Evolutionary conservation across 2,113 vertebrate genomes (phyloP).

Genomic region (Chrysemys picta): DNA sequence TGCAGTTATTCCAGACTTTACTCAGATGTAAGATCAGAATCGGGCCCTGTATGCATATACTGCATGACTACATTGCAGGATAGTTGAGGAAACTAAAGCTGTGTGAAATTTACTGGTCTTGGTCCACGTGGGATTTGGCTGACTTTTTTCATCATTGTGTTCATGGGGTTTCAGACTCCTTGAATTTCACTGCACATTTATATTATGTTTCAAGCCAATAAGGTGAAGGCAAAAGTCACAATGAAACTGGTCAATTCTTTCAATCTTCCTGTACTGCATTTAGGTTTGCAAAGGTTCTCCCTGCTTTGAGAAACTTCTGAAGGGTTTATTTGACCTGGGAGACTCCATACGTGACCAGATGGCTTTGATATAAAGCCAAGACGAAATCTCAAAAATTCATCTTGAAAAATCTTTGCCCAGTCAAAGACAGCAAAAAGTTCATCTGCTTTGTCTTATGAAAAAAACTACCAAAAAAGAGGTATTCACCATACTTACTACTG

Average conservation of each 20-base stretch:
- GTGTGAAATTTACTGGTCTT: neutral
- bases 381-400: neutral
- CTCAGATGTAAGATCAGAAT: neutral
- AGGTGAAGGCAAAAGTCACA: neutral
- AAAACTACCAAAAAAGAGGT: neutral
- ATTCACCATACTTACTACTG: neutral
- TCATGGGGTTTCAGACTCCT: neutral
- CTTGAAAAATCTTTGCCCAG: neutral
- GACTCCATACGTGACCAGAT: rapidly evolving
- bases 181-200: neutral
- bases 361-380: neutral
- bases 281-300: neutral
- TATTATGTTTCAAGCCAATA: neutral
- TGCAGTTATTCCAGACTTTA: neutral
- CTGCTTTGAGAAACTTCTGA: neutral
- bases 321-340: neutral
- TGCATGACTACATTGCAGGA: neutral
- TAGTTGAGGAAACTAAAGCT: neutral
- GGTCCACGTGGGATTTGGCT: neutral
- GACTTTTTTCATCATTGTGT: neutral
- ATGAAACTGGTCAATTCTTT: neutral
- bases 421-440: neutral
- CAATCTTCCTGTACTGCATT: neutral
- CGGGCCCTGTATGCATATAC: neutral
- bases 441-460: neutral